Conservation (phyloP, 2,113 vertebrate genomes). For the Clarias batrachus region DNA sequence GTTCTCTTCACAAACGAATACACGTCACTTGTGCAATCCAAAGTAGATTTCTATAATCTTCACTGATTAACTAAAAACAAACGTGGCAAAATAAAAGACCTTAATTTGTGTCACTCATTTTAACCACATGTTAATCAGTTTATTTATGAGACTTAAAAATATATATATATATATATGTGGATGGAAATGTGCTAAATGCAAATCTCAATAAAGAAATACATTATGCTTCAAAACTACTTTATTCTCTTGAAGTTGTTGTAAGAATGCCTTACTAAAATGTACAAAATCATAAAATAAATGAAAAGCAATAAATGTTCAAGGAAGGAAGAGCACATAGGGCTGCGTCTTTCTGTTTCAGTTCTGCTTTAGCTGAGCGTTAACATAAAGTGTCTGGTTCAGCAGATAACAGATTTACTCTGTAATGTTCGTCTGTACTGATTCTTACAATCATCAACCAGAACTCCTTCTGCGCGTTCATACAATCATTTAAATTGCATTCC, state of each 20-base stretch:
- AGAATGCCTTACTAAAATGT: neutral
- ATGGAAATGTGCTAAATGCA: neutral
- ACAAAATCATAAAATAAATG: neutral
- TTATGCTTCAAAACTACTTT: slow-evolving; percentile 13
- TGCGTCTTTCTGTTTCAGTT: neutral
- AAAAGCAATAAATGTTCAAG: neutral
- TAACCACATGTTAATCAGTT: neutral
- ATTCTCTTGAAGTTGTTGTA: neutral
- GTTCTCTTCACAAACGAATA: slow-evolving; percentile 40
- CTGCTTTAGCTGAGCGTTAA: neutral
- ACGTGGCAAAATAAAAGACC: slow-evolving; percentile 36
- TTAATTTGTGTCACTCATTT: neutral
- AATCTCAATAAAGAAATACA: neutral
- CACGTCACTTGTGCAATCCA: slow-evolving; percentile 38
- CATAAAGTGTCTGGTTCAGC: neutral
- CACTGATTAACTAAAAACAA: slow-evolving; percentile 25
- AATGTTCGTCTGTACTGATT: neutral
- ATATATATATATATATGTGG: no score
- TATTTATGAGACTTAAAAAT: neutral
- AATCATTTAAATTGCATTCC: neutral
- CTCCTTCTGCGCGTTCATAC: neutral
- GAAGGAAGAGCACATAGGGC: neutral
- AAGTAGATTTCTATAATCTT: slow-evolving; percentile 28
- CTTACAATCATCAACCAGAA: neutral
- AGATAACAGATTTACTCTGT: neutral